Percentiles rank a stretch among this genome's conserved stretches.
Evolutionary conservation across 2,888 invertebrate genomes (phyloP).

Genomic region (Lagria hirta): DNA sequence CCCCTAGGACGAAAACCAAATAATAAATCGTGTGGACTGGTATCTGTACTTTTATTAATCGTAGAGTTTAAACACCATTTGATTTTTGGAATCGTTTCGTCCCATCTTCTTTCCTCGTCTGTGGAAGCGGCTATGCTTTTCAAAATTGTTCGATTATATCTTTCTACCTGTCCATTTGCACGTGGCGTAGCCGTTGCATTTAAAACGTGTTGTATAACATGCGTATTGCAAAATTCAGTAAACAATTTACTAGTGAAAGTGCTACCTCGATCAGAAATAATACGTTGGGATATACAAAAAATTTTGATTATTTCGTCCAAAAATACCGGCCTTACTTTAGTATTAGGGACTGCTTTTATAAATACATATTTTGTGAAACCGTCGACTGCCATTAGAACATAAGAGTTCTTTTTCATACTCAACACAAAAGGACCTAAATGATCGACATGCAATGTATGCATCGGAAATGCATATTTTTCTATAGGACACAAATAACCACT

Average conservation of each 20-base stretch:
- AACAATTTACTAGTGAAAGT: constrained; percentile 32
- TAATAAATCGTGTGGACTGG: background rate
- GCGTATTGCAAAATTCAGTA: constrained; percentile 23
- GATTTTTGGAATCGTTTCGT: background rate
- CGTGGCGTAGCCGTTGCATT: background rate
- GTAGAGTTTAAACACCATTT: background rate
- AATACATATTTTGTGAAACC: constrained; percentile 18
- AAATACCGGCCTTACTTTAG: constrained; percentile 23
- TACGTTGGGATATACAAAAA: constrained; percentile 29
- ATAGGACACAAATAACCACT: background rate
- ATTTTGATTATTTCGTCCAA: constrained; percentile 13
- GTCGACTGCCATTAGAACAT: background rate
- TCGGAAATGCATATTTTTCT: background rate
- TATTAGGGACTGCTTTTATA: constrained; percentile 23
- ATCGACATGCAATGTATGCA: background rate
- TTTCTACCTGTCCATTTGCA: background rate
- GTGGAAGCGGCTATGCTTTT: background rate
- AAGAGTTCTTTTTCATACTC: background rate
- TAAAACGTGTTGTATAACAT: constrained; percentile 2
- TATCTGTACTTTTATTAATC: background rate
- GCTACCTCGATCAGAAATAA: constrained; percentile 31
- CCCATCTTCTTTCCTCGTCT: constrained; percentile 5
- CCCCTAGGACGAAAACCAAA: background rate
- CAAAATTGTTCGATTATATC: constrained; percentile 3
- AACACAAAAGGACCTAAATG: background rate